Percentiles rank a stretch among this genome's conserved stretches.
phyloP scores from a whole-genome alignment of 2,888 invertebrate genomes.

The Eilema sororculum region DNA sequence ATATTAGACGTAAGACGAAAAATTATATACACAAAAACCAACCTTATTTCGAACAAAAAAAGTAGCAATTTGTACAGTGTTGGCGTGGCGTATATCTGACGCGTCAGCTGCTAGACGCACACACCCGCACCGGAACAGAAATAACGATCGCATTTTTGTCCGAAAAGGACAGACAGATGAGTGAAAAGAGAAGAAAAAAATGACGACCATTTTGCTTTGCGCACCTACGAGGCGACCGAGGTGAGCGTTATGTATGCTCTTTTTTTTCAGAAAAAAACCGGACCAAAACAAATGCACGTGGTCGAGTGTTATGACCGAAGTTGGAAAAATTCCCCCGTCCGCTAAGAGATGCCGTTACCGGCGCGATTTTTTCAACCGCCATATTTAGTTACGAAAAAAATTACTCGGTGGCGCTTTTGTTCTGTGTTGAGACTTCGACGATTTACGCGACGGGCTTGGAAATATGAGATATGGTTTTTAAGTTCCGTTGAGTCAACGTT shows the following conservation, averaged over 20 bases:
- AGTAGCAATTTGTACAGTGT: constrained; percentile 46
- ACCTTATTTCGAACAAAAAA: constrained; percentile 32
- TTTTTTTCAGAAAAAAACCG: constrained; percentile 84
- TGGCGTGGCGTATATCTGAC: constrained; percentile 67
- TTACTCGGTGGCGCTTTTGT: constrained; percentile 75
- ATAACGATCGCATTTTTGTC: constrained; percentile 88
- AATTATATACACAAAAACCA: constrained; percentile 49
- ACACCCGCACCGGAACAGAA: constrained; percentile 86
- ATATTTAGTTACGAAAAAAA: constrained; percentile 79
- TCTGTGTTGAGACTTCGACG: constrained; percentile 28
- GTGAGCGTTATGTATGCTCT: constrained; percentile 84
- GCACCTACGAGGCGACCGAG: constrained; percentile 79
- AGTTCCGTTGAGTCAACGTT: neutral
- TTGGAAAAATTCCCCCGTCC: constrained; percentile 77
- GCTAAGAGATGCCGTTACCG: constrained; percentile 84
- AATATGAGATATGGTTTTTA: neutral
- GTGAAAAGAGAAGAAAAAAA: constrained; percentile 87
- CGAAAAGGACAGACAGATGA: constrained; percentile 87
- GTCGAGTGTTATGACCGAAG: constrained; percentile 85
- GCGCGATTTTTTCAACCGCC: constrained; percentile 73
- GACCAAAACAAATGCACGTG: constrained; percentile 88
- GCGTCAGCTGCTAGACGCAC: constrained; percentile 77
- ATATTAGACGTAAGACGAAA: constrained; percentile 82
- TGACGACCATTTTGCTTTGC: constrained; percentile 86
- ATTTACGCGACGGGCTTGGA: neutral